Conservation (phyloP, 2,888 invertebrate species). For the Electrophaes corylata region DNA sequence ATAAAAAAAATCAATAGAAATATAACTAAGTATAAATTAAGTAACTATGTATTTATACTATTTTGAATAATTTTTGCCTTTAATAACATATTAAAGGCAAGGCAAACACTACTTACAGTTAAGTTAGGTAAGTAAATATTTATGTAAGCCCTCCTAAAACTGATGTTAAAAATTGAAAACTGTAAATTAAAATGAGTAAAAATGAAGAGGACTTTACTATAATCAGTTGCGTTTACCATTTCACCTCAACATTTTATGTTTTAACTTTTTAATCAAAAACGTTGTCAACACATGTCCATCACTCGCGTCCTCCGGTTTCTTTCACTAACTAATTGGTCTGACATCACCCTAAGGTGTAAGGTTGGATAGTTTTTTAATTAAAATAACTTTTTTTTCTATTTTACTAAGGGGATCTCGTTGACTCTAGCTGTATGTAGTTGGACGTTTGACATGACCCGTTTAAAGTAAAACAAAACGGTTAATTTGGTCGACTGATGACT, state of each 20-base stretch:
- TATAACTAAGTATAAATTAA: no score
- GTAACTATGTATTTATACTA: no score
- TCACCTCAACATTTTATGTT: constrained; percentile 49
- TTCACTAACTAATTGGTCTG: constrained; percentile 81
- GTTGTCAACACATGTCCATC: constrained; percentile 71
- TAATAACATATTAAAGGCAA: no score
- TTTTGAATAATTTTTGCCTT: no score
- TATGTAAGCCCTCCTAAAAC: not conserved
- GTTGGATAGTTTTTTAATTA: constrained; percentile 62
- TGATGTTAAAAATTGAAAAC: no score
- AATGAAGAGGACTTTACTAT: constrained; percentile 15
- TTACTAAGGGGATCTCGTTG: constrained; percentile 30
- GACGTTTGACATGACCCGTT: constrained; percentile 25
- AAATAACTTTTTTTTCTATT: constrained; percentile 55
- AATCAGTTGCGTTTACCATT: constrained; percentile 27
- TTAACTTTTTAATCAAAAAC: constrained; percentile 62
- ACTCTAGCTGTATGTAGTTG: constrained; percentile 19
- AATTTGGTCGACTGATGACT: not conserved
- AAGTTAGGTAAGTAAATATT: no score
- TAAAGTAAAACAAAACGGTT: constrained; percentile 4
- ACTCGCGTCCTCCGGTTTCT: constrained; percentile 68
- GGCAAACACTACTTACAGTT: no score
- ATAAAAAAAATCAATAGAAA: no score
- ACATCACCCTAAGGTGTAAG: constrained; percentile 63
- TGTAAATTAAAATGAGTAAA: constrained; percentile 20